These are phyloP conservation scores for Diprion similis DNA, from an alignment of 1,140 invertebrate species.

Conservation along the genomic window DNA sequence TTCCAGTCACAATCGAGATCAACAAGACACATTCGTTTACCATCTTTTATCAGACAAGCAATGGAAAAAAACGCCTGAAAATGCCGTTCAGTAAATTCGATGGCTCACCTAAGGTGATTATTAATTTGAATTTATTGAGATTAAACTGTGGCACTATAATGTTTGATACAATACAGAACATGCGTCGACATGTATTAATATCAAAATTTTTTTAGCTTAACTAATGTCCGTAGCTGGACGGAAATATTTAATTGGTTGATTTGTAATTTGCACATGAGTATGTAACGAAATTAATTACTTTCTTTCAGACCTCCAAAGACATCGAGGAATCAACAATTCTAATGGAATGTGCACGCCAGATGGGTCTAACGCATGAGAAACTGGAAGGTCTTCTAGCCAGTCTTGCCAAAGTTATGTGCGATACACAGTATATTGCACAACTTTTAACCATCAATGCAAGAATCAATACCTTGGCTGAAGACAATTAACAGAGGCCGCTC, in stretches of 20 bases:
- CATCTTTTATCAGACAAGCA: conserved; percentile 77
- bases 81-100: conserved; percentile 73
- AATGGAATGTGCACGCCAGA: conserved; percentile 73
- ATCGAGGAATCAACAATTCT: conserved; percentile 65
- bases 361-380: conserved; percentile 69
- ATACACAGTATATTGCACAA: conserved; percentile 75
- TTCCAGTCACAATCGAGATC: conserved; percentile 69
- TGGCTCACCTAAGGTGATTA: conserved; percentile 67
- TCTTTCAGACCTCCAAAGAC: conserved; percentile 67
- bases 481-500: conserved; percentile 66
- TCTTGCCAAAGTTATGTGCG: conserved; percentile 73
- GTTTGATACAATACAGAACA: not conserved
- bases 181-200: no score
- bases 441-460: conserved; percentile 75
- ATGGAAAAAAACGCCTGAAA: conserved; percentile 73
- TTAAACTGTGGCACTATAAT: not conserved
- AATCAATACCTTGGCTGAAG: conserved; percentile 77
- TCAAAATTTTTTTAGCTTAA: no score
- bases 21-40: conserved; percentile 71
- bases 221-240: no score
- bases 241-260: conserved; percentile 1
- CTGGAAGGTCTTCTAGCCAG: conserved; percentile 69
- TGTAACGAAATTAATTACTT: conserved; percentile 17
- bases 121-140: not conserved
- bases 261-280: not conserved